Base-by-base conservation (phyloP, 2,888 invertebrate species). In the Zeuzera pyrina region DNA sequence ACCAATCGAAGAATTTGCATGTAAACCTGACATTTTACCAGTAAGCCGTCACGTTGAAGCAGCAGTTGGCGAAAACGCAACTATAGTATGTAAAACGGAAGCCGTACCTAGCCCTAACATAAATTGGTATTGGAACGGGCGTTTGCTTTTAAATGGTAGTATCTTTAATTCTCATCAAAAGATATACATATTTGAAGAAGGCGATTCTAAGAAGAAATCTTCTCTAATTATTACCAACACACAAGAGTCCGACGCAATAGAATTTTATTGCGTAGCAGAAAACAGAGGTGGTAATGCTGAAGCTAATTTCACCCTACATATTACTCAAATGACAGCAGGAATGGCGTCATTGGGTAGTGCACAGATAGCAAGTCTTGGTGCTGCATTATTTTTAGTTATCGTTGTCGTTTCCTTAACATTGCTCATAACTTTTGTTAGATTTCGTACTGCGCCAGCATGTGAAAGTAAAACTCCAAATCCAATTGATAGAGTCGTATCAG, bases 211-310 rank as follows among this genome's bases (percentile, higher is more conserved):
- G 55, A 93, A 92, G 70, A 87, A 87, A 43, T 94, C 93, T 37
- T 87, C 87, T 4, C 79, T 95, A 37, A 86, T 92, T 34, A 74
- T 95, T 25, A 92, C 92, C 16, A 93, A 94, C 61, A 91, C 92
- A 12, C 92, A 93, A 71, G 92, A 93, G 65, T 86, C 90, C 2
- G 93, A 93, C 61, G 90, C 92, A 1, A 90, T 90, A 35, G 93
- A 93, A 53, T 94, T 95, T 72, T 92, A 92, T 64, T 95, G 95
- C 68, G 91, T 94, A 1, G 95, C 95, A 5, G 94, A 94, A 69
- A 96, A 95, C 70, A 89, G 91, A 38, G 95, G 93, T 2, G 95
- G 95, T 12, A 91, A 88, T 54, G 91, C 92, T 16, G 94, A 94
- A 76, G 93, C 93, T 8, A 95, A 95, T 70, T 95, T 95, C 57